Evolutionary conservation across 2,888 invertebrate species (phyloP).

Genomic region (Trilocha varians): DNA sequence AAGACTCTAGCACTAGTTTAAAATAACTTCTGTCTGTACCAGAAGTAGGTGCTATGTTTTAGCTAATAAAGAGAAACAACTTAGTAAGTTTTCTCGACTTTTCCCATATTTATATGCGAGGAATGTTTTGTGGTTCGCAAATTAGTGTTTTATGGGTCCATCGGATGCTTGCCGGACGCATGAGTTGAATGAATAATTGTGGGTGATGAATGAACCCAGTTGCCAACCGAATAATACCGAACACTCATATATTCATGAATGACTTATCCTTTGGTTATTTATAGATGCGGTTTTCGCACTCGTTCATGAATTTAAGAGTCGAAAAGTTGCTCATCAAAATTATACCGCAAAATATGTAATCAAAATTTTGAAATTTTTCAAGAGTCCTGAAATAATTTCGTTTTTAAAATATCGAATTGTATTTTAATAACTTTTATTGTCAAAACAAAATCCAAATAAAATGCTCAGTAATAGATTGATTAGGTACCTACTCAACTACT

Average conservation of each 20-base stretch:
- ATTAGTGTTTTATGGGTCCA: background rate
- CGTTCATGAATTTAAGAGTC: conserved; percentile 31
- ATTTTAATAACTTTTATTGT: too few relatives aligned
- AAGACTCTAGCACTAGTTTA: background rate
- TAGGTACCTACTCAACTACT: too few relatives aligned
- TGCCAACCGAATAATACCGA: conserved; percentile 15
- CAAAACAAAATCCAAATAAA: too few relatives aligned
- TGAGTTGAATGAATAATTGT: conserved; percentile 13
- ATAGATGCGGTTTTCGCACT: conserved; percentile 19
- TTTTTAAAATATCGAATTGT: too few relatives aligned
- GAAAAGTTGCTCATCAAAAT: conserved; percentile 3
- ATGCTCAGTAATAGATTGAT: too few relatives aligned
- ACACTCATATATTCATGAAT: conserved; percentile 32
- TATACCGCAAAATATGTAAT: background rate
- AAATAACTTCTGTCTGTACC: too few relatives aligned
- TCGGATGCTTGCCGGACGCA: conserved; percentile 7
- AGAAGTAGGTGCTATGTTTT: too few relatives aligned
- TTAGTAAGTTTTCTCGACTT: background rate
- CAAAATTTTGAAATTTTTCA: background rate
- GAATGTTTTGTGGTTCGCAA: background rate
- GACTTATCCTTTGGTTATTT: conserved; percentile 17
- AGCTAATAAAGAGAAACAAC: background rate
- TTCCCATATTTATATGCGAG: background rate
- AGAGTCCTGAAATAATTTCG: too few relatives aligned
- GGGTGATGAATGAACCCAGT: background rate